Conservation (phyloP, 2,113 vertebrate genomes). For the Rhinogobius similis region DNA sequence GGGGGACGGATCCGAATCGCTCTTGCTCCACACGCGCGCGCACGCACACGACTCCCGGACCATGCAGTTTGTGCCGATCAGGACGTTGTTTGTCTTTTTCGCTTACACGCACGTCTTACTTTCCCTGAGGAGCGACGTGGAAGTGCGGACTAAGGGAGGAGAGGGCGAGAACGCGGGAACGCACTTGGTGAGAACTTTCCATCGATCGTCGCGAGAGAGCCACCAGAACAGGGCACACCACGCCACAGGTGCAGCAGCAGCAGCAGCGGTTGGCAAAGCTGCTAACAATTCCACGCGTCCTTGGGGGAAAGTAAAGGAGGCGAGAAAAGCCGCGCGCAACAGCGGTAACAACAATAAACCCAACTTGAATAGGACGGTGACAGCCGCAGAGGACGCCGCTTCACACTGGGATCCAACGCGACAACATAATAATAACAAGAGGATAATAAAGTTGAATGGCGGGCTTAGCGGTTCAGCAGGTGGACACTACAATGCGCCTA, state of each 20-base stretch:
- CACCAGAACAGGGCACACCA: conserved; percentile 49
- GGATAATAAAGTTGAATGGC: conserved; percentile 72
- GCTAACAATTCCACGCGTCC: conserved; percentile 53
- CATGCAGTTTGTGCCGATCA: conserved; percentile 72
- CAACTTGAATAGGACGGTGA: conserved; percentile 55
- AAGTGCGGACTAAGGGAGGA: conserved; percentile 45
- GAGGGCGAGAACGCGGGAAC: conserved; percentile 23
- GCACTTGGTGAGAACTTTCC: conserved; percentile 43
- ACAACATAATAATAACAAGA: conserved; percentile 60
- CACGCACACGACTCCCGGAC: conserved; percentile 41
- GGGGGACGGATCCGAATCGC: conserved; percentile 30
- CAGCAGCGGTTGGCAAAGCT: conserved; percentile 43
- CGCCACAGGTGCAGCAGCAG: conserved; percentile 75
- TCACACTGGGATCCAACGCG: conserved; percentile 61
- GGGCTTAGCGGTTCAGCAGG: conserved; percentile 63
- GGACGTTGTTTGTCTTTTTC: conserved; percentile 63
- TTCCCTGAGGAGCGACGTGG: conserved; percentile 47
- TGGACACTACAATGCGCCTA: conserved; percentile 70
- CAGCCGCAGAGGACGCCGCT: conserved; percentile 48
- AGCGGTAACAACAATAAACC: conserved; percentile 50
- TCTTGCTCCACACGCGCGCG: not conserved
- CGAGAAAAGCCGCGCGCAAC: conserved; percentile 47
- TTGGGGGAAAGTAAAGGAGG: conserved; percentile 40
- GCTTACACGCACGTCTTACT: conserved; percentile 56
- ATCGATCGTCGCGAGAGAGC: conserved; percentile 47